Conservation (phyloP, 2,113 vertebrate species). For the Chaetura pelagica region DNA sequence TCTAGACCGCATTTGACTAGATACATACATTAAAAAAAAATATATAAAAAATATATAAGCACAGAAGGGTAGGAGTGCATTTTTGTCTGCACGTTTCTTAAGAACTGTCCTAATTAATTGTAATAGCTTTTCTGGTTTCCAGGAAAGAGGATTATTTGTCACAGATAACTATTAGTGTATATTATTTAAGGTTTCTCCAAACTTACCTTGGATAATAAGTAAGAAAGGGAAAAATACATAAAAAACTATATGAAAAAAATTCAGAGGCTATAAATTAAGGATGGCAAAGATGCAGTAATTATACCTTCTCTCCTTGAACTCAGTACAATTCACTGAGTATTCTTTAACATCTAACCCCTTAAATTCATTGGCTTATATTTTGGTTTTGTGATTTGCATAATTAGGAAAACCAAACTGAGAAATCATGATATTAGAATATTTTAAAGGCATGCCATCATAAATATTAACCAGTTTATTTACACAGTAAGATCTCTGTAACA, state of each 20-base stretch:
- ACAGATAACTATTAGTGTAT: background rate
- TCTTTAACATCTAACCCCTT: background rate
- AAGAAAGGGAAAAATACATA: background rate
- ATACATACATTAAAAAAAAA: background rate
- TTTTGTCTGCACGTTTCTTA: background rate
- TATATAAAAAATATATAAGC: background rate
- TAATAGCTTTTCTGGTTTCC: background rate
- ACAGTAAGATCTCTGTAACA: slow-evolving; percentile 93
- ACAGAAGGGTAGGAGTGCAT: background rate
- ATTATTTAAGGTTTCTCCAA: background rate
- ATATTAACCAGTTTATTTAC: slow-evolving; percentile 88
- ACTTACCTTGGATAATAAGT: background rate
- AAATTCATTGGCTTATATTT: slow-evolving; percentile 63
- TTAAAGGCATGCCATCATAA: slow-evolving; percentile 90
- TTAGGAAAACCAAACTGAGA: slow-evolving; percentile 95
- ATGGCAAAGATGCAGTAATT: slow-evolving; percentile 48
- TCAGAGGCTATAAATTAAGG: background rate
- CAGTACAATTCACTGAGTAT: slow-evolving; percentile 9
- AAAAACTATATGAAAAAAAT: background rate
- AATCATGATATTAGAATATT: slow-evolving; percentile 93
- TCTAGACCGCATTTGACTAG: background rate
- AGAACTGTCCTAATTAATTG: background rate
- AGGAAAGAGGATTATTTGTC: background rate
- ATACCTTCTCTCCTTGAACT: slow-evolving; percentile 19
- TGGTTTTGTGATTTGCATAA: slow-evolving; percentile 92